Base-by-base conservation (phyloP, 2,888 invertebrate genomes). In the Synergus gifuensis region DNA sequence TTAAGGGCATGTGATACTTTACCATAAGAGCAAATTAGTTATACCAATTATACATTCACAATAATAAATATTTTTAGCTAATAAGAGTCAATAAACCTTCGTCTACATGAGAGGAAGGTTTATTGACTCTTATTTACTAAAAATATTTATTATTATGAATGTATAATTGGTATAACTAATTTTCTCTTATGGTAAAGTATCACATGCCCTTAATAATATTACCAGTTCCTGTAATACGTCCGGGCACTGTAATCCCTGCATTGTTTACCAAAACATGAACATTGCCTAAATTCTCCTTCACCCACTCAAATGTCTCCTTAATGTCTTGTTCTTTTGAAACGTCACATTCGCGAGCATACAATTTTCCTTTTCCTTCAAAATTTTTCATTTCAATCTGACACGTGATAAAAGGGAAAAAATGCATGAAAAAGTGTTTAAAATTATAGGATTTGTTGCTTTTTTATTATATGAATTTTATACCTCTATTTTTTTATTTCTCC, bases 401-500 rank as follows among this genome's bases (percentile, higher is more conserved):
- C n/a, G 42, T 18, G n/a, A 66, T 9, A n/a, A 64, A 28, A 28
- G 3, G 28, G 3, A 28, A 28, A 28, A 28, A 28, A 28, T 28
- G 28, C 28, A 28, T 28, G 28, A 28, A 3, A 28, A 28, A 28
- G 28, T 28, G 28, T 28, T 28, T 18, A 11, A 22, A 67, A 42
- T 54, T 8, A 9, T 1, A n/a, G 16, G n/a, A n/a, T 54, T 54
- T 1, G 2, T 7, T n/a, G n/a, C 4, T 49, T 49, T 49, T 49
- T 16, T 49, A 49, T 7, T 16, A 49, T 16, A 49, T 5, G 16
- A 49, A 16, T 18, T 44, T 63, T 62, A 81, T 80, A 87, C 92
- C 84, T 93, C 90, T 60, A 94, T 92, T 42, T 90, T 89, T 4
- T 93, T 92, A 9, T 93, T 89, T 73, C 94, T 93, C 79, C 94